Evolutionary conservation across 2,888 invertebrate species (phyloP), one percentile per base, ranked within the genome.

Genomic region (Nesidiocoris tenuis): DNA sequence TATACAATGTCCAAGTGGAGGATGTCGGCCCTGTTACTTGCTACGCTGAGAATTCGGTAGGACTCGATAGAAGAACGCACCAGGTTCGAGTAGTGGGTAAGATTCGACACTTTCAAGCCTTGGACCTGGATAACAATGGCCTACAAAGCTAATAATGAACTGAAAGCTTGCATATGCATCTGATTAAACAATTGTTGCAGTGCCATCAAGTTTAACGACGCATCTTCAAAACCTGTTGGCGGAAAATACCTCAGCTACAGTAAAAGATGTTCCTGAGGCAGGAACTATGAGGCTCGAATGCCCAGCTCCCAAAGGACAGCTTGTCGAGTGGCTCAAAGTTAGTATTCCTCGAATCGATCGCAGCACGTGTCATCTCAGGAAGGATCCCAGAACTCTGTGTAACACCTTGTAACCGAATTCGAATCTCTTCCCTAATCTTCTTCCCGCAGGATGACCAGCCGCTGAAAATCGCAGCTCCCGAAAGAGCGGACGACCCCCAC

Each of bases 401-500:
- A n/a, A n/a, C n/a, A n/a, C n/a, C n/a, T n/a, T n/a, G n/a, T n/a
- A n/a, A n/a, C n/a, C n/a, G n/a, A n/a, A n/a, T n/a, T n/a, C n/a
- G n/a, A n/a, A n/a, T n/a, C n/a, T n/a, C n/a, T 39, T 39, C 3
- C 5, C 39, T 39, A 39, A 39, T 59, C 16, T 59, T n/a, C n/a
- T 18, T 54, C 2, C 22, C 19, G 9, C 19, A 72, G 72, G 57
- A 72, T 23, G 72, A 54, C 12, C n/a, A 55, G 54, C 72, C 63
- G 12, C 2, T 72, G 39, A 57, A 63, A 9, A 61, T 18, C 5
- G 18, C 16, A 16, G 63, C 22, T 24, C 66, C 16, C 2, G n/a
- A 17, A 3, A 67, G 75, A 25, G 65, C 64, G 3, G 75, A 75
- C 18, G 75, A 66, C 19, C 66, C 65, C 0, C 75, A 65, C 21